Base-by-base conservation (phyloP, 2,113 vertebrate species). In the Indri indri region DNA sequence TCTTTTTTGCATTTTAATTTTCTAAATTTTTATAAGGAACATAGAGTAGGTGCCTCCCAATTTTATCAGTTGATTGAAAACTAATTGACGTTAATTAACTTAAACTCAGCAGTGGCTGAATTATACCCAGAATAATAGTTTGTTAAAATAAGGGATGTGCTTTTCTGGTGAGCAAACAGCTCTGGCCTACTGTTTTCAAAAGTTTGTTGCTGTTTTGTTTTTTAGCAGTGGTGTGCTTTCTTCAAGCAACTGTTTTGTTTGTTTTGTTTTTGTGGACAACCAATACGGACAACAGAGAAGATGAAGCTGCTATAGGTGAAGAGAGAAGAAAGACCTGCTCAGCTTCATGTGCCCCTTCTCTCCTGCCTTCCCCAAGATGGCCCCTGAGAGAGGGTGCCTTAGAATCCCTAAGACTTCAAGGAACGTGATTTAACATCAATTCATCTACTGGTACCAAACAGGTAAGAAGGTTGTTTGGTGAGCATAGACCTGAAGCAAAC, bases 11-110 rank as follows among this genome's bases (percentile, higher is more conserved):
- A 88, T 77, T 68, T 63, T 81, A 80, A 57, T 61, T 63, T 92
- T 65, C 85, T 82, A 82, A 63, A 90, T 34, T 65, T 54, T 42
- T 71, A 70, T 52, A 45, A 71, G 18, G 25, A 83, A 83, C 22
- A 42, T 34, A 22, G 8, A 20, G 20, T 70, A 18, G 14, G 17
- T 54, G 25, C 18, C 7, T 63, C 66, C 37, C 27, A 73, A 25
- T 25, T 47, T 88, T 79, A 93, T 83, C n/a, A 68, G n/a, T 32
- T 86, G 45, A 34, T 57, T 30, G 45, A 71, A 96, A 93, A 92
- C 37, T 74, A 61, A 50, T 6, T 23, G 66, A 79, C 30, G 17
- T 76, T 93, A 90, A 63, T 32, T 74, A 63, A 63, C 25, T 63
- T 63, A 61, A 92, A 50, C 17, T 93, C 66, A 77, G 7, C 17